A percentile compares a stretch with the other conserved stretches of the same genome.
These are phyloP conservation scores for Nebria salina DNA, from an alignment of 2,888 invertebrate genomes.

Conservation along the genomic window DNA sequence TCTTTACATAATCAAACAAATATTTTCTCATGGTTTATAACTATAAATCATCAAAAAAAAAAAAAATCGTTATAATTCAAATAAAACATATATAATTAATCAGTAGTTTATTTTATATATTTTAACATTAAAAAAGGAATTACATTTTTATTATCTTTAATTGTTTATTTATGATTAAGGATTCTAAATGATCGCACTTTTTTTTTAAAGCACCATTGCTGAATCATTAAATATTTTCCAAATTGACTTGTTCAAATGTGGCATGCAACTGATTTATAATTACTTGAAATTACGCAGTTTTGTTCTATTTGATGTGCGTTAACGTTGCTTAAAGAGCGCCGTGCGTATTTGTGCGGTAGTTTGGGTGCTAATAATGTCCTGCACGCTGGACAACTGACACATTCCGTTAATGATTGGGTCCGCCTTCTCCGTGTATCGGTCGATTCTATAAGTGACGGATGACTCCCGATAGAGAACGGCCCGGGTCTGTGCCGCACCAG, in stretches of 20 bases:
- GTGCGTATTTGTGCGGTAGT: not conserved
- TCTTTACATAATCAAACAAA: not conserved
- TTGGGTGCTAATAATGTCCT: slow-evolving; percentile 47
- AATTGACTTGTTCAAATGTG: not conserved
- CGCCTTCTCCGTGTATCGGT: slow-evolving; percentile 57
- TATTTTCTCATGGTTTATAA: not conserved
- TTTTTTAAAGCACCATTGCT: too few relatives aligned
- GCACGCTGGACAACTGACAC: slow-evolving; percentile 51
- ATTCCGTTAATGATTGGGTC: slow-evolving; percentile 54
- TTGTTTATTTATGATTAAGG: too few relatives aligned
- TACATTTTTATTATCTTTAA: not conserved
- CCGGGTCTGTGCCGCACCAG: slow-evolving; percentile 52
- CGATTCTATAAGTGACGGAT: slow-evolving; percentile 61
- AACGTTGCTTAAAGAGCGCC: slow-evolving; percentile 25
- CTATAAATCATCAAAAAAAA: not conserved
- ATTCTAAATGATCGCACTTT: too few relatives aligned
- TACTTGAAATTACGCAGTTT: not conserved
- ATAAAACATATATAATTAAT: not conserved
- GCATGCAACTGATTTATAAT: not conserved
- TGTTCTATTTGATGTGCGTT: slow-evolving; percentile 7
- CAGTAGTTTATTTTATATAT: not conserved
- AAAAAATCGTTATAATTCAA: not conserved
- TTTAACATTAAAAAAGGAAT: not conserved
- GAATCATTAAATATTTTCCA: too few relatives aligned
- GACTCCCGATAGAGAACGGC: slow-evolving; percentile 56